Base-by-base conservation (phyloP, 37 sponge, comb jelly and placozoan species). In the Petrosia ficiformis region DNA sequence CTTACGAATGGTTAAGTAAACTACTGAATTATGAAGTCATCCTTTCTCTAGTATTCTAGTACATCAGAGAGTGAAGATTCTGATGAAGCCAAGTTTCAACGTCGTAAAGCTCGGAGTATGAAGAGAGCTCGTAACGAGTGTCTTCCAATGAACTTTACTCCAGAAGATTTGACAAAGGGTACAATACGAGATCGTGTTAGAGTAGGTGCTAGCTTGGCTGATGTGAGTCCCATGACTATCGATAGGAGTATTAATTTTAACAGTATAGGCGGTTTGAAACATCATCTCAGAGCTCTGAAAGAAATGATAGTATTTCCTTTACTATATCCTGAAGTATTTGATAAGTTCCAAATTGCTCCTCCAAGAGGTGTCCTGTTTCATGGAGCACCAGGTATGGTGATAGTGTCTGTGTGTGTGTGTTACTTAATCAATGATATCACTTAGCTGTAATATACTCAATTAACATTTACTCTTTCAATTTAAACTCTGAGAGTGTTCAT, bases 291-390 rank as follows among this genome's bases (percentile, higher is more conserved):
- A 29, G 67, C 97, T 10, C 84, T 96, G 44, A 93, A 93, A 68
- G 97, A 96, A 60, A 96, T 96, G 97, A 85, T 96, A 21, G 76
- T 96, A 29, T 96, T 96, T 63, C 97, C 97, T 24, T 78, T 96
- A 21, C 89, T 96, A 42, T 96, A 96, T 42, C 94, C 97, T 1
- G 97, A 93, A 72, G 91, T 96, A 25, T 96, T 93, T 70, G 77
- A 90, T 30, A 72, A 74, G 24, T 96, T 96, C 69, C 75, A 80
- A 59, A 93, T 96, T 31, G 34, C 77, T 2, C 94, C 97, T 26
- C 97, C 97, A 0, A 70, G 96, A 3, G 97, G 97, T 32, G 97
- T 96, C 4, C 69, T 96, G 36, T 96, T 96, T 72, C 82, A 90
- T 44, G 97, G 97, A 24, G 75, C 91, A 35, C 97, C 97, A 14